phyloP scores from a whole-genome alignment of 1,140 invertebrate genomes.

The Marisa cornuarietis region DNA sequence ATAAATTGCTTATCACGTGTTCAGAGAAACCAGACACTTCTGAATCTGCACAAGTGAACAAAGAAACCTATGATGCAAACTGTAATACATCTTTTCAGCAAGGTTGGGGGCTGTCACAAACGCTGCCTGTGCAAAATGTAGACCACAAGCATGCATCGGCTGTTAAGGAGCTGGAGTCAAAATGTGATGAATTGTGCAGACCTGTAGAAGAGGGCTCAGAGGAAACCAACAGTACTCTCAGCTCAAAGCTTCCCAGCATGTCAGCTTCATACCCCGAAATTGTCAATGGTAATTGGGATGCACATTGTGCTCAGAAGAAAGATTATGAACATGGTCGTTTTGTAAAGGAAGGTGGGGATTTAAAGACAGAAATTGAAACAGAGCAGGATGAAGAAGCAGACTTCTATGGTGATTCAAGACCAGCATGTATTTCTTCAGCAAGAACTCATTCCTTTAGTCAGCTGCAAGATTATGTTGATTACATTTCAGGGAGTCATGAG shows the following conservation, averaged over 20 bases:
- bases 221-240: background rate
- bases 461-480: constrained; percentile 34
- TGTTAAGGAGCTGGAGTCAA: constrained; percentile 15
- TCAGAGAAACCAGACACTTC: too few relatives aligned
- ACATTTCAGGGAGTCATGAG: constrained; percentile 28
- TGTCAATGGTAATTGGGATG: background rate
- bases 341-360: too few relatives aligned
- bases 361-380: too few relatives aligned
- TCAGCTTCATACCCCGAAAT: background rate
- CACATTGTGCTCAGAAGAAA: too few relatives aligned
- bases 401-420: background rate
- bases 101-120: too few relatives aligned
- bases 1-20: too few relatives aligned
- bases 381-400: constrained; percentile 22
- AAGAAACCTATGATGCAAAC: too few relatives aligned
- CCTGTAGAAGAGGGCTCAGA: constrained; percentile 5
- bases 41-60: too few relatives aligned
- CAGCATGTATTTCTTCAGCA: background rate
- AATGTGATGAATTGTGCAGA: constrained; percentile 13
- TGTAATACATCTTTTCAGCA: too few relatives aligned
- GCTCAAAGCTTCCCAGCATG: background rate
- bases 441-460: constrained; percentile 18
- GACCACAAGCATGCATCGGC: background rate
- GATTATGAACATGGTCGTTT: too few relatives aligned
- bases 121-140: too few relatives aligned